These are phyloP conservation scores for Platichthys flesus DNA, from an alignment of 2,113 vertebrate species.

Conservation along the genomic window DNA sequence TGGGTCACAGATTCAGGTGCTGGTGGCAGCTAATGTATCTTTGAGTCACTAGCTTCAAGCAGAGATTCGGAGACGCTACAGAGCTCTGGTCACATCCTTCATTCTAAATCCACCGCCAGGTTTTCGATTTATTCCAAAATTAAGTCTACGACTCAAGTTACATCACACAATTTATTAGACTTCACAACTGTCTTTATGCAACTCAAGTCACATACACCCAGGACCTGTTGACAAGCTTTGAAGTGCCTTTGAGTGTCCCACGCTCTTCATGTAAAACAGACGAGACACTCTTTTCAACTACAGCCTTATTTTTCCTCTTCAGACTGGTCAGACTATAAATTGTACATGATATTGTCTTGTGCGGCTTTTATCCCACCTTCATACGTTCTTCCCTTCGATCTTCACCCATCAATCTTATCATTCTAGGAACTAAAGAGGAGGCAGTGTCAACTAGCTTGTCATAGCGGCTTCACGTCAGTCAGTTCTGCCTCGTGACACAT, in stretches of 20 bases:
- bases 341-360: not conserved
- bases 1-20: too few relatives aligned
- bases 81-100: too few relatives aligned
- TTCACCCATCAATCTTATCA: conserved; percentile 34
- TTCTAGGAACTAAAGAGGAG: conserved; percentile 23
- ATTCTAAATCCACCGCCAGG: too few relatives aligned
- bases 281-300: not conserved
- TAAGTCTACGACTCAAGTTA: too few relatives aligned
- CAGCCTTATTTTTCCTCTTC: too few relatives aligned
- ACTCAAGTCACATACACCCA: not conserved
- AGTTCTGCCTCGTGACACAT: conserved; percentile 30
- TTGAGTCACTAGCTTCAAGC: too few relatives aligned
- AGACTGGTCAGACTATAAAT: not conserved
- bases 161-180: not conserved
- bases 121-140: too few relatives aligned
- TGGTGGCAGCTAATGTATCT: too few relatives aligned
- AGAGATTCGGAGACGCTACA: too few relatives aligned
- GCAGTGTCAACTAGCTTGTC: conserved; percentile 27
- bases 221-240: not conserved
- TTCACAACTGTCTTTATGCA: not conserved
- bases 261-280: too few relatives aligned
- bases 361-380: not conserved
- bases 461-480: conserved; percentile 48
- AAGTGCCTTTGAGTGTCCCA: not conserved
- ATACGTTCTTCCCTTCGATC: not conserved